phyloP scores from a whole-genome alignment of 2,888 invertebrate species.

The Phasia obesa region DNA sequence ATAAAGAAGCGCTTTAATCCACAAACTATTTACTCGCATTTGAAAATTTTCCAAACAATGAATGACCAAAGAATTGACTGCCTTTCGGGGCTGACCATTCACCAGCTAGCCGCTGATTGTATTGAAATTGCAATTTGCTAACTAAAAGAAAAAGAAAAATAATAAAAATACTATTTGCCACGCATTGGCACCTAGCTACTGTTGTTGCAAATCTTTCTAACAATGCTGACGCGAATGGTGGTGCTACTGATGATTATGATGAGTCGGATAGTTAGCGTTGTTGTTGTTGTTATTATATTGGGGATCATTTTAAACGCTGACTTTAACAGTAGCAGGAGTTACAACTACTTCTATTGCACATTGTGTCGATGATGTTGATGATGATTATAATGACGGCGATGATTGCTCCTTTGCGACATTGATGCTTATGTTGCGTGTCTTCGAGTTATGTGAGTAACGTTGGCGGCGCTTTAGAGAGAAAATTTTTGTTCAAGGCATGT shows the following conservation, averaged over 20 bases:
- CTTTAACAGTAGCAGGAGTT: conserved; percentile 66
- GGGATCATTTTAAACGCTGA: conserved; percentile 56
- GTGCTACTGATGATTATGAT: conserved; percentile 55
- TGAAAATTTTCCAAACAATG: conserved; percentile 59
- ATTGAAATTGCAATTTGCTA: conserved; percentile 74
- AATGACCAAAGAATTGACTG: conserved; percentile 44
- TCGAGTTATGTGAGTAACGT: conserved; percentile 63
- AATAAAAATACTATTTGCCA: conserved; percentile 72
- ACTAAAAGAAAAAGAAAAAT: conserved; percentile 12
- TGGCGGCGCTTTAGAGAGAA: conserved; percentile 68
- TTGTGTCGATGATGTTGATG: conserved; percentile 52
- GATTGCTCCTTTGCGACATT: conserved; percentile 72
- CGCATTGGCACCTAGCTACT: conserved; percentile 70
- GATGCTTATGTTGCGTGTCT: conserved; percentile 71
- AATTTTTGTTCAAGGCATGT: conserved; percentile 53
- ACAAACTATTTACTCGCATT: conserved; percentile 52
- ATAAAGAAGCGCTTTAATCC: conserved; percentile 41
- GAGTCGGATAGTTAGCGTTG: conserved; percentile 34
- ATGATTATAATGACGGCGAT: conserved; percentile 46
- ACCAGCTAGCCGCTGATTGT: conserved; percentile 40
- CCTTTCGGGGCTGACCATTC: conserved; percentile 40
- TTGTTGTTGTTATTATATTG: conserved; percentile 44
- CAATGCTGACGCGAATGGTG: conserved; percentile 41
- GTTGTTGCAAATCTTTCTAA: conserved; percentile 50
- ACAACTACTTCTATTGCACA: not conserved